Evolutionary conservation across 2,888 invertebrate genomes (phyloP), one percentile per base, ranked within the genome.

Genomic region (Idaea straminata): DNA sequence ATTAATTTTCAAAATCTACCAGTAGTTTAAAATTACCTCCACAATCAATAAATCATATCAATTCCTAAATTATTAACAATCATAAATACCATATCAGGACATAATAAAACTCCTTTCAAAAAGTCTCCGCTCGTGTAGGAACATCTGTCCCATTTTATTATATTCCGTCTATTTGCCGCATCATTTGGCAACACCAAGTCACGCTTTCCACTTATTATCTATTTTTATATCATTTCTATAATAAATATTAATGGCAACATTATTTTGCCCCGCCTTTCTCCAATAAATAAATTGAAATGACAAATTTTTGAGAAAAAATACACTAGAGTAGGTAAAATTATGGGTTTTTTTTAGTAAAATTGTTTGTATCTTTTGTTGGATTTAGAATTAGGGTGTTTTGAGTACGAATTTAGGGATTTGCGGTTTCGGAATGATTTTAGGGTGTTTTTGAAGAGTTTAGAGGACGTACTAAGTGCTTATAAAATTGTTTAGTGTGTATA

Each of bases 231-330:
- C 81, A 85, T 86, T 84, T 83, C 82, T 84, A 88, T 78, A 84
- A 87, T 85, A 85, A 82, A 91, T 91, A 13, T 89, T 85, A 83
- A 89, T 85, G 91, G 83, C 89, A 89, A 92, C 90, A 90, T 89
- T 91, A 89, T 86, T 83, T 75, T 71, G 74, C 83, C 77, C 82
- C 89, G 87, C 91, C 91, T 75, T 65, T 64, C 57, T 66, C 74
- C 72, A 77, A 87, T 88, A 83, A 82, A 79, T 81, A 75, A 79
- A 68, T 66, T 61, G 61, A 69, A 71, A 64, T 74, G 75, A 78
- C 73, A 76, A 65, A 70, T 76, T 72, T 68, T 63, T 35, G 66
- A 10, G 4, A 58, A 67, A 59, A 67, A 63, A 59, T 62, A 64
- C 62, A 65, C 10, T 47, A 25, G 25, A 25, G 25, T 25, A 25